Percentiles rank a stretch among this genome's conserved stretches.
Conservation (phyloP, 37 sponge, comb jelly and placozoan genomes). For the Eunapius fragilis region DNA sequence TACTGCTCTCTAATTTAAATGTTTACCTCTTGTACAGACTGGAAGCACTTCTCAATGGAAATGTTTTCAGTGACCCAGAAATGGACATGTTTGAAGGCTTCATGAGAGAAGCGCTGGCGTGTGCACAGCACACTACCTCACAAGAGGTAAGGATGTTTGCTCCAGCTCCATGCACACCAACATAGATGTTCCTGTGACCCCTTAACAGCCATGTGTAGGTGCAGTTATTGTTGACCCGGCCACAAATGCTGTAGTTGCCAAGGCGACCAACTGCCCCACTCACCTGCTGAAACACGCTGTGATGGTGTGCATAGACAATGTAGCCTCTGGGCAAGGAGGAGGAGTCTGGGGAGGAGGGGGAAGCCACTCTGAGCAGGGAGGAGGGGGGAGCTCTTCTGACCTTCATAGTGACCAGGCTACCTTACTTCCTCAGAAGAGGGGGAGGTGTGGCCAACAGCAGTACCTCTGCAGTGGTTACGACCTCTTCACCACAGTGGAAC, state of each 20-base stretch:
- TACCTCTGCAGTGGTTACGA: constrained; percentile 97
- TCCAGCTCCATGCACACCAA: background rate
- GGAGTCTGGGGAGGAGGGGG: constrained; percentile 52
- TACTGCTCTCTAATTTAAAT: background rate
- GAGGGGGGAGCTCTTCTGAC: too few relatives aligned
- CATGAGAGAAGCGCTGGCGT: constrained; percentile 75
- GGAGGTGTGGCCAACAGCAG: constrained; percentile 23
- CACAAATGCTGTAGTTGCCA: constrained; percentile 52
- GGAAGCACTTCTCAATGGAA: constrained; percentile 44
- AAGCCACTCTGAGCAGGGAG: too few relatives aligned
- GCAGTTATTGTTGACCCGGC: constrained; percentile 82
- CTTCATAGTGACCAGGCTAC: background rate
- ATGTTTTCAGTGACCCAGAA: constrained; percentile 52
- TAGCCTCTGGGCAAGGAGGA: constrained; percentile 80
- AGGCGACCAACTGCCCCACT: constrained; percentile 7
- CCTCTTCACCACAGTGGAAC: constrained; percentile 81
- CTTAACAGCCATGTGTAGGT: constrained; percentile 58
- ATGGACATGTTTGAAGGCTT: constrained; percentile 43
- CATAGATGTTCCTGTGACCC: background rate
- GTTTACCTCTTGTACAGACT: constrained; percentile 29
- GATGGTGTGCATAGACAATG: constrained; percentile 86
- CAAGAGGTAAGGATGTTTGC: background rate
- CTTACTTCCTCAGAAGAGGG: constrained; percentile 38
- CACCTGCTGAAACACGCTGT: constrained; percentile 86
- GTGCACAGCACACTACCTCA: background rate